Conservation (phyloP, 2,113 vertebrate species). For the Verasper variegatus region DNA sequence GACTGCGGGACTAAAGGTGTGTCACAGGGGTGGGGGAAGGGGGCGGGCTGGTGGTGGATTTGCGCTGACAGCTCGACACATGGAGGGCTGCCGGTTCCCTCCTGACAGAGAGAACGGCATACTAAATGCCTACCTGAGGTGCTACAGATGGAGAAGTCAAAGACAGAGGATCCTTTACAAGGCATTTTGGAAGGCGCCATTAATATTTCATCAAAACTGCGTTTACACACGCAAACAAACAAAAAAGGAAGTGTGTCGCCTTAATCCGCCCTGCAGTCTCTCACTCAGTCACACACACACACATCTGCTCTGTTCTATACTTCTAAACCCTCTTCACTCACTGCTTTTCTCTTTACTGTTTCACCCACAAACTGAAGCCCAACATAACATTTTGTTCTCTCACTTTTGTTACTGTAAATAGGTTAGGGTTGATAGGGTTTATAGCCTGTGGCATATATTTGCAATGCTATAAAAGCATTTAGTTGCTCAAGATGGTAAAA, state of each 20-base stretch:
- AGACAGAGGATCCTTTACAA: constrained; percentile 80
- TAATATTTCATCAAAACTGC: constrained; percentile 83
- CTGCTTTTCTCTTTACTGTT: constrained; percentile 42
- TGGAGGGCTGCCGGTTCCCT: constrained; percentile 62
- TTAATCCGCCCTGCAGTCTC: constrained; percentile 72
- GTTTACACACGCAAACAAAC: constrained; percentile 82
- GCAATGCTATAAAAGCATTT: not conserved
- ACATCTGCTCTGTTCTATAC: constrained; percentile 54
- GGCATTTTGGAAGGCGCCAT: constrained; percentile 79
- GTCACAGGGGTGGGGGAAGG: constrained; percentile 56
- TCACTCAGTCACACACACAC: constrained; percentile 53
- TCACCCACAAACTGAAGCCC: not conserved
- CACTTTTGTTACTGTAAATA: constrained; percentile 40
- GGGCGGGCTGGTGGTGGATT: constrained; percentile 51
- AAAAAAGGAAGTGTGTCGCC: constrained; percentile 74
- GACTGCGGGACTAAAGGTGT: constrained; percentile 69
- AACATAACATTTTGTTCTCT: constrained; percentile 39
- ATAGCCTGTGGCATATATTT: not conserved
- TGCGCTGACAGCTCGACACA: constrained; percentile 77
- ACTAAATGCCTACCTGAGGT: constrained; percentile 80
- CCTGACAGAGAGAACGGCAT: constrained; percentile 76
- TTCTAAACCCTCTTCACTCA: constrained; percentile 62
- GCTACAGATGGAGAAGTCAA: constrained; percentile 82
- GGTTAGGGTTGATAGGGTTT: constrained; percentile 15
- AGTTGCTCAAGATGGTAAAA: not conserved